phyloP scores from a whole-genome alignment of 2,113 vertebrate genomes.

The Tetrax tetrax region DNA sequence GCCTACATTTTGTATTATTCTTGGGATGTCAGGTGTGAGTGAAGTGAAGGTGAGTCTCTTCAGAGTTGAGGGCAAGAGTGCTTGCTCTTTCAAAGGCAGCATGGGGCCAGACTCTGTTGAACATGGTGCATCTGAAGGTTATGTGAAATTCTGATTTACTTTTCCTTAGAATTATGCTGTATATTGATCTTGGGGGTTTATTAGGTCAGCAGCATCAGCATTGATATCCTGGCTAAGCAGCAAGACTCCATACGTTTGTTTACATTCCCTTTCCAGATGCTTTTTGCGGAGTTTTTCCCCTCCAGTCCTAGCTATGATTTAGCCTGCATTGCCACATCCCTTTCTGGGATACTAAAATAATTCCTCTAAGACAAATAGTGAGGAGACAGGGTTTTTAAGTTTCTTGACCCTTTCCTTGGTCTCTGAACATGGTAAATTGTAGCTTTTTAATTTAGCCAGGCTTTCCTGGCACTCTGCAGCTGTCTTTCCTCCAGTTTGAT shows the following conservation, averaged over 20 bases:
- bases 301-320: not conserved
- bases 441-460: not conserved
- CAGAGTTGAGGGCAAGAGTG: not conserved
- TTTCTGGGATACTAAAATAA: not conserved
- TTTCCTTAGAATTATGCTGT: not conserved
- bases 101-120: not conserved
- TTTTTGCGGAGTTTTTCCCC: not conserved
- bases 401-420: not conserved
- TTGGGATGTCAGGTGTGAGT: not conserved
- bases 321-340: not conserved
- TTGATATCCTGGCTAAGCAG: not conserved
- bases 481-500: not conserved
- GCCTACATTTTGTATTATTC: not conserved
- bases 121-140: not conserved
- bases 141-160: not conserved
- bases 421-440: not conserved
- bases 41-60: not conserved
- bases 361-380: not conserved
- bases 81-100: not conserved
- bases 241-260: not conserved
- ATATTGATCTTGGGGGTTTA: not conserved
- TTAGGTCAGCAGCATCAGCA: not conserved
- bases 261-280: not conserved
- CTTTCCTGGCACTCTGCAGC: not conserved
- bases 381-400: not conserved